These are phyloP conservation scores for Chunga burmeisteri DNA, from an alignment of 2,113 vertebrate genomes.

Conservation along the genomic window DNA sequence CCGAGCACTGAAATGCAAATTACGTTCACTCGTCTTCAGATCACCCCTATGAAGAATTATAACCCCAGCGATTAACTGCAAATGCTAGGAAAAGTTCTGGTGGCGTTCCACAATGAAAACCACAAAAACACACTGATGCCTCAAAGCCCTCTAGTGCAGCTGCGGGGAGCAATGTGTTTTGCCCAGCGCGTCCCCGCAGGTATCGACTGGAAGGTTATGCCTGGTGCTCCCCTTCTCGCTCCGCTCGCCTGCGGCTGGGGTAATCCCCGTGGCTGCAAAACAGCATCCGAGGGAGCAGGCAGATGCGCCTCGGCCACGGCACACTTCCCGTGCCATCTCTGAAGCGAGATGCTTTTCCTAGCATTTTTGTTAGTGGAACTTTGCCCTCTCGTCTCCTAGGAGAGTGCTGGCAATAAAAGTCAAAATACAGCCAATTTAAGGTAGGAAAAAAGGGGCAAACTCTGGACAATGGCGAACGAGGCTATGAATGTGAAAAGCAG, in stretches of 20 bases:
- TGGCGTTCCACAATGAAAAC: background rate
- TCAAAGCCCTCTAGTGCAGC: background rate
- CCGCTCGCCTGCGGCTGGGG: fast-evolving
- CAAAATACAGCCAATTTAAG: background rate
- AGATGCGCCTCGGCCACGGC: background rate
- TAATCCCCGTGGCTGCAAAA: background rate
- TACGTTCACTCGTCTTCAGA: background rate
- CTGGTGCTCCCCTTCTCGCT: background rate
- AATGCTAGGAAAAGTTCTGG: background rate
- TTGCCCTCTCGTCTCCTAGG: background rate
- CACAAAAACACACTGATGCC: background rate
- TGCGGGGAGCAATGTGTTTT: fast-evolving
- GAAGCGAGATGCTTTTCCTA: background rate
- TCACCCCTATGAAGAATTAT: background rate
- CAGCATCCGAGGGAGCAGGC: background rate
- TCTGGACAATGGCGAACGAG: background rate
- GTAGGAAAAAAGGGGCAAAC: background rate
- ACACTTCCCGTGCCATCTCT: background rate
- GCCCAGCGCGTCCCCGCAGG: background rate
- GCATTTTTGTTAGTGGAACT: background rate
- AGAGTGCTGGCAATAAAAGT: background rate
- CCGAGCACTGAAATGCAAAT: background rate
- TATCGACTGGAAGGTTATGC: background rate
- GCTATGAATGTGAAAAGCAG: background rate
- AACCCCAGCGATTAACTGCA: background rate